Evolutionary conservation across 2,888 invertebrate genomes (phyloP).

Genomic region (Phania funesta): DNA sequence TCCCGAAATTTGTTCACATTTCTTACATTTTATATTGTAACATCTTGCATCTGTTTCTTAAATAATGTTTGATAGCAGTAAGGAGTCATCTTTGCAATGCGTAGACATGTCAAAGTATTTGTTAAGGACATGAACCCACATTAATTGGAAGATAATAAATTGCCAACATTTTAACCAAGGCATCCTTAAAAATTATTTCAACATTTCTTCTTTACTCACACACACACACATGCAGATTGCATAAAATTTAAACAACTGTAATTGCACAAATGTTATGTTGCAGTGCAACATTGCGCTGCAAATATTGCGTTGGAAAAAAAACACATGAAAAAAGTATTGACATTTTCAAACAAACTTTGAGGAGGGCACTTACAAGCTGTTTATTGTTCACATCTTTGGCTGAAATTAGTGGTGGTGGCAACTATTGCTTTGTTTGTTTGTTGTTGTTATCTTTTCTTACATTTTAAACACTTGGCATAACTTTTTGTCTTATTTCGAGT

Average conservation of each 20-base stretch:
- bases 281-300: constrained; percentile 26
- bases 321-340: constrained; percentile 24
- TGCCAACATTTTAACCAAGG: constrained; percentile 29
- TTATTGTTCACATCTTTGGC: constrained; percentile 52
- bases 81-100: background rate
- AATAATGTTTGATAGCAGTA: background rate
- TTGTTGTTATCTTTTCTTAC: constrained; percentile 6
- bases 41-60: constrained; percentile 22
- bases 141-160: constrained; percentile 34
- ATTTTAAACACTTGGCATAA: constrained; percentile 31
- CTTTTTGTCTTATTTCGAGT: constrained; percentile 34
- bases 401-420: constrained; percentile 38
- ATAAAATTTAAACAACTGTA: background rate
- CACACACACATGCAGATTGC: background rate
- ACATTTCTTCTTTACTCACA: background rate
- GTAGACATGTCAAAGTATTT: background rate
- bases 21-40: constrained; percentile 13
- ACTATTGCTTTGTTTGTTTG: constrained; percentile 42
- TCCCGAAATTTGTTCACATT: constrained; percentile 26
- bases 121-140: constrained; percentile 42
- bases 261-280: background rate
- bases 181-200: constrained; percentile 49
- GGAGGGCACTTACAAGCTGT: constrained; percentile 57
- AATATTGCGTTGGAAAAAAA: constrained; percentile 12
- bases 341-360: constrained; percentile 26